phyloP scores from a whole-genome alignment of 30 jellyfish, hydroid and myxozoan species.

The Clytia hemisphaerica region DNA sequence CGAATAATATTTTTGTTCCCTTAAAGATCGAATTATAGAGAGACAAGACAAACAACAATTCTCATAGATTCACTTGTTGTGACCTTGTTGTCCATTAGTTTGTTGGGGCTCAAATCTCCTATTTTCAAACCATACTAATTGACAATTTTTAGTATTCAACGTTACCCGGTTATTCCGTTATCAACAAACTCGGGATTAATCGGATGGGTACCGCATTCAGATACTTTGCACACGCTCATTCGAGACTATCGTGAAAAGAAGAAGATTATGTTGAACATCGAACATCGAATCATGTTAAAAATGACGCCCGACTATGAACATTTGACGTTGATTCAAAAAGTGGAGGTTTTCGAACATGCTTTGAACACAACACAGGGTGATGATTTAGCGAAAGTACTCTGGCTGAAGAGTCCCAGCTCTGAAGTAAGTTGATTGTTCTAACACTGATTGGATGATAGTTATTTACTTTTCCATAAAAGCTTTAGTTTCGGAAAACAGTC shows the following conservation, averaged over 20 bases:
- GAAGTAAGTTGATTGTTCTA: conserved; percentile 51
- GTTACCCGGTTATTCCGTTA: conserved; percentile 94
- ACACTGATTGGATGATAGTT: neutral
- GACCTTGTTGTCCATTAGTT: too few relatives aligned
- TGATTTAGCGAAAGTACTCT: conserved; percentile 86
- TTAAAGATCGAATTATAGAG: too few relatives aligned
- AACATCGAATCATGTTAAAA: conserved; percentile 91
- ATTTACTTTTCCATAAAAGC: neutral
- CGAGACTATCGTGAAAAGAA: conserved; percentile 92
- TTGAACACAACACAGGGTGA: conserved; percentile 88
- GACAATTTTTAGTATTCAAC: conserved; percentile 62
- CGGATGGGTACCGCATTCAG: conserved; percentile 99
- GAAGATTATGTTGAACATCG: conserved; percentile 74
- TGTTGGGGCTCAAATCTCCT: too few relatives aligned
- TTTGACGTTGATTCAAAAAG: conserved; percentile 87
- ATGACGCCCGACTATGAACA: conserved; percentile 95
- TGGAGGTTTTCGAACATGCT: conserved; percentile 92
- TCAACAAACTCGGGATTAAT: conserved; percentile 96
- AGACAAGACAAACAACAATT: too few relatives aligned
- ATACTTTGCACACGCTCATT: conserved; percentile 88
- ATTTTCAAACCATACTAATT: too few relatives aligned
- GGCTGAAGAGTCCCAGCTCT: conserved; percentile 98
- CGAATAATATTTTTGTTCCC: too few relatives aligned
- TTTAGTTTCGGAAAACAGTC: neutral
- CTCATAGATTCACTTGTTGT: too few relatives aligned